Base-by-base conservation (phyloP, 2,888 invertebrate species). In the Leptopilina myrica region DNA sequence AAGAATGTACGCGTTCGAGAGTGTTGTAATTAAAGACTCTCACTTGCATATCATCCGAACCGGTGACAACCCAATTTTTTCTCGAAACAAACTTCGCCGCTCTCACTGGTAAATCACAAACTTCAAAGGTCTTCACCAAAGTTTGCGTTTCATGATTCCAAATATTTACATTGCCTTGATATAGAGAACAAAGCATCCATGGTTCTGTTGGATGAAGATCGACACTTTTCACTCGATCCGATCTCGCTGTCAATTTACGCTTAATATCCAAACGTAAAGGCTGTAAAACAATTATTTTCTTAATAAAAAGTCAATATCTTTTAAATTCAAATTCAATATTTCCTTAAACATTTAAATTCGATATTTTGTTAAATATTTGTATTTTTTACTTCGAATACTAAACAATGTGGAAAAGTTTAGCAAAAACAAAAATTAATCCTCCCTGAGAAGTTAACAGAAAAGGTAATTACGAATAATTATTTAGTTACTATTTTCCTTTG, bases 11-110 rank as follows among this genome's bases (percentile, higher is more conserved):
- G 86, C 98, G 93, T 91, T 99, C 99, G 85, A 99, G 92, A 0
- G 99, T 99, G 92, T 99, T 99, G 92, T 99, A 99, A 92, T 99
- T 99, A 92, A 98, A 99, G 49, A 99, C 96, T 82, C 99, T 94
- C 43, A 99, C 96, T 91, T 97, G 96, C 96, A 97, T 97, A 91
- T 97, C 97, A 93, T 98, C 98, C 0, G 99, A 99, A 20, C 99
- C 99, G 2, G 98, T 98, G 75, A 99, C 95, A 75, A 99, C 96
- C 99, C 99, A 99, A 92, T 99, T 99, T 92, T 99, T 99, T 59
- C 99, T 94, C 1, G 98, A 96, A 11, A 99, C 97, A 92, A 99
- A 99, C 88, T 97, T 97, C 0, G 98, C 98, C 0, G 98, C 96
- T 87, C 99, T 94, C 5, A 99, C 99, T 0, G 99, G 99, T 46